Evolutionary conservation across 2,888 invertebrate species (phyloP).

Genomic region (Metellina segmentata): DNA sequence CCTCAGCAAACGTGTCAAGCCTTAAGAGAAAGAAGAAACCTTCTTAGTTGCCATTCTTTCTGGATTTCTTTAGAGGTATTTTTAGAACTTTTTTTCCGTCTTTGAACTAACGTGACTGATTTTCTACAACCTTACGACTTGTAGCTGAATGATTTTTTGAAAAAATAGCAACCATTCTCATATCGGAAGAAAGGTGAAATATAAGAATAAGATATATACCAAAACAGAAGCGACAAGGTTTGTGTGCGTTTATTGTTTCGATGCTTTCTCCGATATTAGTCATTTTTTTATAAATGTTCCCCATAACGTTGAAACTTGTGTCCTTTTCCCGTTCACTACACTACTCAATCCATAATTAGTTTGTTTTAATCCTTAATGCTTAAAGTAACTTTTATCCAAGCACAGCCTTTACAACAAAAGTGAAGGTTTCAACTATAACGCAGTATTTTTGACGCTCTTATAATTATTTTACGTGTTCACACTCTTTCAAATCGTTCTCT

Average conservation of each 20-base stretch:
- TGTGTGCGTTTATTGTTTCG: background rate
- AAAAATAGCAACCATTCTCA: background rate
- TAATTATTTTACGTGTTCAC: too few relatives aligned
- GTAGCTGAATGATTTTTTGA: too few relatives aligned
- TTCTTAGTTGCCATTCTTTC: background rate
- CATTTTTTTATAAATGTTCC: background rate
- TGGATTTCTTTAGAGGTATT: background rate
- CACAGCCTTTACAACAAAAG: too few relatives aligned
- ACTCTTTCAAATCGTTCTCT: too few relatives aligned
- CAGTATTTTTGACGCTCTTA: too few relatives aligned
- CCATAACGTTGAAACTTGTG: too few relatives aligned
- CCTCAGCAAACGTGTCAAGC: conserved; percentile 3
- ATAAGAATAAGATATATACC: background rate
- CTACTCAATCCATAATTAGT: too few relatives aligned
- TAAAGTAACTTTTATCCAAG: too few relatives aligned
- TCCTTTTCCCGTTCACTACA: too few relatives aligned
- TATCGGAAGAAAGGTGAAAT: background rate
- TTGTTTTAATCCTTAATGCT: too few relatives aligned
- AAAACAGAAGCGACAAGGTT: background rate
- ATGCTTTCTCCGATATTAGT: background rate
- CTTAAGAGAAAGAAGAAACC: background rate
- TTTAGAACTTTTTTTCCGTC: background rate
- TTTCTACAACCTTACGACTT: background rate
- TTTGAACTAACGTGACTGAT: background rate
- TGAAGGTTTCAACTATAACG: too few relatives aligned